Evolutionary conservation across 2,797 vertebrate genomes (phyloP).

Genomic region (Mareca penelope): DNA sequence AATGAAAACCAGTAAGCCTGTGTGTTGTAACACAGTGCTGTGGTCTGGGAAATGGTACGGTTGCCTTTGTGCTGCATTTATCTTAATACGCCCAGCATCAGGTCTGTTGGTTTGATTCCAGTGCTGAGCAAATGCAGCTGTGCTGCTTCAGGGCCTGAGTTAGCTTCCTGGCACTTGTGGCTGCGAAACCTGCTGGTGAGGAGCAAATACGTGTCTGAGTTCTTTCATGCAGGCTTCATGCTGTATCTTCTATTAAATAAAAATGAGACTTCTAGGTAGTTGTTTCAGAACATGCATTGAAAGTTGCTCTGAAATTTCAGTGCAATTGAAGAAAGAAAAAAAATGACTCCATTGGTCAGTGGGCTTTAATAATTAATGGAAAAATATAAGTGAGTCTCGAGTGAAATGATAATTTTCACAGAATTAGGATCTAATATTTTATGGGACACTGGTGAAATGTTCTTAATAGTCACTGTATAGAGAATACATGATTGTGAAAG

Average conservation of each 20-base stretch:
- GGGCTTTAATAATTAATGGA: not conserved
- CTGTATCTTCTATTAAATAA: not conserved
- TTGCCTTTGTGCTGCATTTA: not conserved
- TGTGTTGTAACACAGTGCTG: not conserved
- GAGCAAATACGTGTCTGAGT: not conserved
- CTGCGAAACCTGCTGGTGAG: not conserved
- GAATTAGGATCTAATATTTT: not conserved
- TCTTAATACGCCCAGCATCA: rapidly evolving
- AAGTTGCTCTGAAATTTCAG: not conserved
- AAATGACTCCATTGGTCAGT: not conserved
- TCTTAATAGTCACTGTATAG: not conserved
- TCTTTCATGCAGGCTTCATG: not conserved
- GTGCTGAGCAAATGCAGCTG: not conserved
- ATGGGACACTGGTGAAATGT: not conserved
- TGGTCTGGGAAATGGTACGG: not conserved
- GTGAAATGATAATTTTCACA: not conserved
- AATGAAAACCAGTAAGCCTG: not conserved
- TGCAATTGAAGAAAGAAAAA: not conserved
- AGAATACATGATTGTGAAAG: not conserved
- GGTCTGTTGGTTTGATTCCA: not conserved
- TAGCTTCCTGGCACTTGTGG: not conserved
- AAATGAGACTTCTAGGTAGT: not conserved
- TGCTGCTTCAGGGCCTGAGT: not conserved
- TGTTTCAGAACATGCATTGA: not conserved
- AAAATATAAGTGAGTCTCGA: not conserved